phyloP scores from a whole-genome alignment of 2,113 vertebrate species.

The Glaucomys volans region DNA sequence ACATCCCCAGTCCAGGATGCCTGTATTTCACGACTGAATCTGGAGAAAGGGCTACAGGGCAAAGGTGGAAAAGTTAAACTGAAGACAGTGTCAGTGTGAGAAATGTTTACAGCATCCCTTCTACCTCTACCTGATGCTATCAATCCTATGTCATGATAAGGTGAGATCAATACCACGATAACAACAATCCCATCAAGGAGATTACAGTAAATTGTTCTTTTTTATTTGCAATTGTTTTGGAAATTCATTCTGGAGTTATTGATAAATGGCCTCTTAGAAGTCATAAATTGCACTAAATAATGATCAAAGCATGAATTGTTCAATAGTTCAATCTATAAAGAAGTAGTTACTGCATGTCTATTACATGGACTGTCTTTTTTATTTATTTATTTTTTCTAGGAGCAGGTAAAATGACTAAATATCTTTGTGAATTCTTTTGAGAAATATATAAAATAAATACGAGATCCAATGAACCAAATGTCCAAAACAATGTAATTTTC shows the following conservation, averaged over 20 bases:
- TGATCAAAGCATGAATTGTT: conserved; percentile 61
- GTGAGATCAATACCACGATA: conserved; percentile 41
- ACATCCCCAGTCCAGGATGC: background rate
- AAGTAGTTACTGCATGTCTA: background rate
- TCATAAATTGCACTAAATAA: conserved; percentile 69
- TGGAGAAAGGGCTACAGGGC: background rate
- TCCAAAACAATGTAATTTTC: conserved; percentile 71
- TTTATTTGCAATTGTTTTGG: conserved; percentile 54
- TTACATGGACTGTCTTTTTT: conserved; percentile 14
- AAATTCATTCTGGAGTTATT: conserved; percentile 61
- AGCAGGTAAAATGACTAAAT: conserved; percentile 55
- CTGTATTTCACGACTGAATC: background rate
- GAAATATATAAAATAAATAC: conserved; percentile 65
- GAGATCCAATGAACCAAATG: conserved; percentile 46
- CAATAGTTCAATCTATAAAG: conserved; percentile 52
- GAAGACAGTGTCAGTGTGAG: background rate
- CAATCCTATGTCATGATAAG: background rate
- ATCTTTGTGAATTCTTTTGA: conserved; percentile 55
- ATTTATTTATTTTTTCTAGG: background rate
- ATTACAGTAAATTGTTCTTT: conserved; percentile 55
- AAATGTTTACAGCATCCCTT: background rate
- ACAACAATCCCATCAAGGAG: conserved; percentile 37
- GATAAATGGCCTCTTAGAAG: conserved; percentile 66
- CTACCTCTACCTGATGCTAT: background rate
- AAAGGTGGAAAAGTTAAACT: background rate